Evolutionary conservation across 2,113 vertebrate genomes (phyloP), one percentile per base, ranked within the genome.

Genomic region (Ophthalmolycus amberensis): DNA sequence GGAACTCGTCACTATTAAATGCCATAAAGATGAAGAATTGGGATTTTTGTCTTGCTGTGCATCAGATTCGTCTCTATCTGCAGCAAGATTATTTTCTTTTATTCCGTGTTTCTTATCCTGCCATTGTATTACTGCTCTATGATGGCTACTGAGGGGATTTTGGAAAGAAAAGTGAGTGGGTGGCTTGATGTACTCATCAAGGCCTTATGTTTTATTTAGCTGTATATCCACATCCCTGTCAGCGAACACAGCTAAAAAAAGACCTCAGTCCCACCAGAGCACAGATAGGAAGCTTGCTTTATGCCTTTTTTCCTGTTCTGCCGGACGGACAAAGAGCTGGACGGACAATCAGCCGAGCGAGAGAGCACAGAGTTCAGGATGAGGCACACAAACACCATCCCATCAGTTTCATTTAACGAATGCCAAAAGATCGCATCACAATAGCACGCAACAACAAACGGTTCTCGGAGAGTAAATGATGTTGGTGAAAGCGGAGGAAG

Each of bases 271-370:
- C 64, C 59, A 22, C 32, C 76, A 81, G 69, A 82, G 44, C 9
- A 32, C 32, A 60, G 81, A 88, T 85, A 77, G 91, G 91, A 94
- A 92, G 71, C 73, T 70, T 9, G 40, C 80, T 79, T 79, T 89
- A 89, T 68, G 81, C 84, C 65, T 48, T 79, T 50, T 89, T 90
- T 93, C 92, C 91, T 90, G 93, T 88, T 70, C 77, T 75, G 78
- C 52, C 32, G 16, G 50, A 52, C 9, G 32, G 71, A 86, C 81
- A 79, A 73, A 75, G 70, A 84, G 71, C 71, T 48, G 83, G 71
- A 77, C 6, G 46, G 58, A 89, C 88, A 80, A 87, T 87, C 40
- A 71, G 37, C 46, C 29, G 1, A 71, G 40, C 3, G 10, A 18
- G 38, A 54, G 72, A 50, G 56, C 42, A 58, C 44, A 2, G 38